Base-by-base conservation (phyloP, 2,113 vertebrate genomes). In the Trogon melanurus region DNA sequence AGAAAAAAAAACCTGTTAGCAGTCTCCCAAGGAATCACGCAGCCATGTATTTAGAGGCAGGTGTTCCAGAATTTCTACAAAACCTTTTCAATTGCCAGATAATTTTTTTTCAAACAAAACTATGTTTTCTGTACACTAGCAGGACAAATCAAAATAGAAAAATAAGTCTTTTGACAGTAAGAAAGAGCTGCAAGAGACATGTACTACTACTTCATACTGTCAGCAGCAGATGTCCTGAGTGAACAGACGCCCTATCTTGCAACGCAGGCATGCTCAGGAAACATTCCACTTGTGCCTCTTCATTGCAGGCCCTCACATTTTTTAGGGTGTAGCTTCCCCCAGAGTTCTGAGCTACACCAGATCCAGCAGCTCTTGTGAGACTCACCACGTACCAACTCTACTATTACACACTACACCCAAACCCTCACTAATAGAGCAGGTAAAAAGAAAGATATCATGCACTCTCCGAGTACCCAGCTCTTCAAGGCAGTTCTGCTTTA, bases 241-340 rank as follows among this genome's bases (percentile, higher is more conserved):
- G 32, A 86, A 57, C 38, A 60, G 45, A 71, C 64, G 8, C 65
- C 30, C 64, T 34, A 61, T 6, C 13, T 11, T 36, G 16, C n/a
- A 76, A n/a, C 44, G 47, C 9, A 1, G 0, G 1, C 29, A 3
- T 4, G 4, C 15, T 26, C 3, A 16, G 61, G 44, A 44, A 25
- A 61, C 14, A 6, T 8, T 4, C 20, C 29, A 13, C 25, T 48
- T 19, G 5, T 6, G 6, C 18, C 20, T 41, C 27, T n/a, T 38
- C 47, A 32, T 5, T 1, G 3, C 45, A 76, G 67, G 18, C 22
- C 32, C n/a, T 69, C 29, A 29, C 32, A 8, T 41, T 67, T 48
- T 69, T 54, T 29, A 66, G 29, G 1, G 2, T 25, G 8, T 21
- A 81, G 30, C 34, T 34, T 80, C 53, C 22, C 30, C 14, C 7